Evolutionary conservation across 2,113 vertebrate genomes (phyloP).

Genomic region (Protobothrops flavoviridis): DNA sequence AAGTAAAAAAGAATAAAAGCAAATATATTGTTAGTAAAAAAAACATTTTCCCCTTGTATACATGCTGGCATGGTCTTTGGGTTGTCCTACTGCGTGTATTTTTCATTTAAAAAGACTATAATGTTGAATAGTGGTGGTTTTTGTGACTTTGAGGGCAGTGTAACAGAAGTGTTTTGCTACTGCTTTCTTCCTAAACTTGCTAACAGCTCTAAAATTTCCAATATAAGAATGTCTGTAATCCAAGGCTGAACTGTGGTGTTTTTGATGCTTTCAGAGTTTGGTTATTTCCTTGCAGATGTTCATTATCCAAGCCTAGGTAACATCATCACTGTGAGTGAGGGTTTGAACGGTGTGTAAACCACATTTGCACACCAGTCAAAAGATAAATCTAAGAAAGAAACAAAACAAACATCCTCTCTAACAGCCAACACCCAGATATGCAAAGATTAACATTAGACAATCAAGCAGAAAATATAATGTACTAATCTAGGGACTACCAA

Average conservation of each 20-base stretch:
- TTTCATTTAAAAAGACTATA: neutral
- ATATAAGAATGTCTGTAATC: neutral
- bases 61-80: neutral
- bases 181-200: neutral
- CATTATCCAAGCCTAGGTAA: neutral
- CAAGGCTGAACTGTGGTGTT: neutral
- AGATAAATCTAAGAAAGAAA: no score
- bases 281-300: neutral
- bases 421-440: no score
- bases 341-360: no score
- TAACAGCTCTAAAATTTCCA: neutral
- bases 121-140: neutral
- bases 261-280: neutral
- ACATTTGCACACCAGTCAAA: no score
- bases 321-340: no score
- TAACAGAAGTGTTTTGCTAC: neutral
- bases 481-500: no score
- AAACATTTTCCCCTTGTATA: neutral
- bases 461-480: no score
- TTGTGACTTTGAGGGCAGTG: neutral
- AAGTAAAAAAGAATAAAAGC: neutral
- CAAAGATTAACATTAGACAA: no score
- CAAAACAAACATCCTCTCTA: no score
- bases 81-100: neutral
- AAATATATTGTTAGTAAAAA: neutral